phyloP scores from a whole-genome alignment of 2,888 invertebrate species.

The Amiota mariae region DNA sequence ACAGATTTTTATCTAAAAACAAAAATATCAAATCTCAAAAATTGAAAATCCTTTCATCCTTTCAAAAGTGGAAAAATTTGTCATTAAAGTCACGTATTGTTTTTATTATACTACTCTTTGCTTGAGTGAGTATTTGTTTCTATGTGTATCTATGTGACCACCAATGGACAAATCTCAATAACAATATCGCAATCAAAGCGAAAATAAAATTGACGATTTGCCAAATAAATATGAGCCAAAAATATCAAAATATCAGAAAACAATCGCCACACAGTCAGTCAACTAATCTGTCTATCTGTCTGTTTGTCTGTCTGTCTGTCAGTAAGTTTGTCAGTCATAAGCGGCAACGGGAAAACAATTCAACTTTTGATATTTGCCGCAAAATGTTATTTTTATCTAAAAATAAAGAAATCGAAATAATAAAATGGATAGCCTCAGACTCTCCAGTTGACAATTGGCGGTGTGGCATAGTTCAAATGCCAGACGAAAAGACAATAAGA shows the following conservation, averaged over 20 bases:
- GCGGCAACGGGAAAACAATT: conserved; percentile 8
- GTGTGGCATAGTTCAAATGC: conserved; percentile 7
- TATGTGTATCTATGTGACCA: conserved; percentile 4
- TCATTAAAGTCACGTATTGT: conserved; percentile 29
- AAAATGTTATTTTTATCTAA: conserved; percentile 24
- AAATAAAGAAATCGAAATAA: conserved; percentile 14
- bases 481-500: not conserved
- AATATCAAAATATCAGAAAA: conserved; percentile 12
- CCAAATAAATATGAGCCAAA: conserved; percentile 19
- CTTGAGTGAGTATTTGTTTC: not conserved
- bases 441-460: conserved; percentile 32
- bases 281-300: not conserved
- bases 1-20: not conserved
- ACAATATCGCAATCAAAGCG: conserved; percentile 29
- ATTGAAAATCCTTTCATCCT: too few relatives aligned
- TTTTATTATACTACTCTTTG: not conserved
- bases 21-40: too few relatives aligned
- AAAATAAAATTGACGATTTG: conserved; percentile 27
- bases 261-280: conserved; percentile 7
- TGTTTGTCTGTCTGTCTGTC: not conserved
- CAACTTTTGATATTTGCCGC: conserved; percentile 20
- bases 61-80: conserved; percentile 2
- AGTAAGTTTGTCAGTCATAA: too few relatives aligned
- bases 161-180: conserved; percentile 15
- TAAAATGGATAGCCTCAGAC: conserved; percentile 22